Evolutionary conservation across 2,113 vertebrate species (phyloP).

Genomic region (Corythoichthys intestinalis): DNA sequence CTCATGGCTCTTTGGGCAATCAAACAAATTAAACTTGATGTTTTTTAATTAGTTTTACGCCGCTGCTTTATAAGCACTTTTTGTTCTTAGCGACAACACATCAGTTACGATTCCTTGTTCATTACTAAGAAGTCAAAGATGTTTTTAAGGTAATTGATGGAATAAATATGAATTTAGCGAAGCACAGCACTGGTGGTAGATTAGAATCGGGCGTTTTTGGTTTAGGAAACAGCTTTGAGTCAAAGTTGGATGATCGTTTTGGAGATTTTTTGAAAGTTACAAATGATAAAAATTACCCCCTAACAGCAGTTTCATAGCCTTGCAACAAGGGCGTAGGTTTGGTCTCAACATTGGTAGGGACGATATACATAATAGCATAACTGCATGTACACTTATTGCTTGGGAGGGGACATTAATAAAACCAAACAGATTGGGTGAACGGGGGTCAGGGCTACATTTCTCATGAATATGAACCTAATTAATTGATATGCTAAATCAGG

Average conservation of each 20-base stretch:
- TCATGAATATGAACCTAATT: no score
- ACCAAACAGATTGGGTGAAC: no score
- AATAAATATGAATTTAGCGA: not conserved
- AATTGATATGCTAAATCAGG: no score
- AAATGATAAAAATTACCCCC: not conserved
- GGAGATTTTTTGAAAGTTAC: not conserved
- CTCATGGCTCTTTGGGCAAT: not conserved
- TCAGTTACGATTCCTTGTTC: not conserved
- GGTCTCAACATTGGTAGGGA: no score
- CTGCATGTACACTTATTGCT: no score
- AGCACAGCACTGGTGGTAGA: not conserved
- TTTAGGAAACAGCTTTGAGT: not conserved
- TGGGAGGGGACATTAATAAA: no score
- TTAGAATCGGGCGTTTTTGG: not conserved
- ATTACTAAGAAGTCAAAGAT: not conserved
- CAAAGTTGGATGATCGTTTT: not conserved
- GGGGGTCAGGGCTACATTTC: no score
- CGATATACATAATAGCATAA: no score
- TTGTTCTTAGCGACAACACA: not conserved
- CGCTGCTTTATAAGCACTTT: conserved; percentile 1
- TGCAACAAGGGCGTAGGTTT: no score
- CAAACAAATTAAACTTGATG: not conserved
- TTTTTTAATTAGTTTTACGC: conserved; percentile 7
- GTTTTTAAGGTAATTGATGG: not conserved
- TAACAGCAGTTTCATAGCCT: not conserved